Conservation (phyloP, 2,797 vertebrate genomes). For the Sphenodon punctatus region DNA sequence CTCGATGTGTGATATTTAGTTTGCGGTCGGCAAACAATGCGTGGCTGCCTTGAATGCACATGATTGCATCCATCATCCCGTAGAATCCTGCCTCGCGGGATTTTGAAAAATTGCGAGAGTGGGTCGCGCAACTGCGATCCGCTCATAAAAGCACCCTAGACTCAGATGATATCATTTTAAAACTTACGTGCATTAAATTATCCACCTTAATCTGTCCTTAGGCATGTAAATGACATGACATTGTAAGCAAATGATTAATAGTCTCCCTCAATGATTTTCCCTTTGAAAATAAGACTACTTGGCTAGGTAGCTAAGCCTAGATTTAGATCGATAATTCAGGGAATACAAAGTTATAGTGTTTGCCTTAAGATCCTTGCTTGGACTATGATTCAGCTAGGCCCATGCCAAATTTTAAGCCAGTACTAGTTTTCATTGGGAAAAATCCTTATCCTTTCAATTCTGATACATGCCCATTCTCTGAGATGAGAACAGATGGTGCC, state of each 20-base stretch:
- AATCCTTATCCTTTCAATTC: no score
- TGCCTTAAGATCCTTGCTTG: neutral
- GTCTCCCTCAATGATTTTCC: accelerated
- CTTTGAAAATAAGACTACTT: neutral
- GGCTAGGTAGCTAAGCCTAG: neutral
- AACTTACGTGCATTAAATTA: neutral
- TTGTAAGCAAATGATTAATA: neutral
- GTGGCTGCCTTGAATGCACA: no score
- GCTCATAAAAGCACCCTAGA: no score
- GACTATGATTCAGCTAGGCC: neutral
- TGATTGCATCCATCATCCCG: no score
- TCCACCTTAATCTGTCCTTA: neutral
- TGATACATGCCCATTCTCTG: no score
- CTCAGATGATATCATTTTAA: neutral
- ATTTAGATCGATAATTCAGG: neutral
- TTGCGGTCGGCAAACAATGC: no score
- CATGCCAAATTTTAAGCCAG: neutral
- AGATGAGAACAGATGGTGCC: no score
- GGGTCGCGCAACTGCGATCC: no score
- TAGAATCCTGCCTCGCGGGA: no score
- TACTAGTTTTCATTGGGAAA: accelerated
- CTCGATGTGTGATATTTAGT: no score
- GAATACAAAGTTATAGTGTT: neutral
- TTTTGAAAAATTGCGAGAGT: no score
- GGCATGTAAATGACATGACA: neutral